Evolutionary conservation across 2,888 invertebrate species (phyloP).

Genomic region (Eupelmus urozonus): DNA sequence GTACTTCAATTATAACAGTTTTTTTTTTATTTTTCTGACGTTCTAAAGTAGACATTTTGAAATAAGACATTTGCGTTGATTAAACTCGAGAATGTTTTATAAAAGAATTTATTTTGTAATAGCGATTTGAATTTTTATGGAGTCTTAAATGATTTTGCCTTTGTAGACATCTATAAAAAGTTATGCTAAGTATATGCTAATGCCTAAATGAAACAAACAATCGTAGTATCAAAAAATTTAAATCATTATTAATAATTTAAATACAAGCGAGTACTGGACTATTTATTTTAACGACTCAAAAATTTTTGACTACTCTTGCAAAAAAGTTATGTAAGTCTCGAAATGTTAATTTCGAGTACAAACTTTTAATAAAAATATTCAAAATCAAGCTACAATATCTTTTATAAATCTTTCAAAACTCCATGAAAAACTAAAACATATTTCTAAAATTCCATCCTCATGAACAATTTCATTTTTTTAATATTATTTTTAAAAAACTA

Average conservation of each 20-base stretch:
- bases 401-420: not conserved
- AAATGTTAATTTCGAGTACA: slow-evolving; percentile 59
- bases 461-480: not conserved
- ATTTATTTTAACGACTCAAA: not conserved
- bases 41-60: too few species aligned
- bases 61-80: too few species aligned
- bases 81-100: too few species aligned
- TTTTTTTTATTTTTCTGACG: slow-evolving; percentile 15
- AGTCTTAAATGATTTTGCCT: too few species aligned
- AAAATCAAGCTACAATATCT: not conserved
- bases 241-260: slow-evolving; percentile 43
- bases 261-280: slow-evolving; percentile 36
- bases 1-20: slow-evolving; percentile 23
- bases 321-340: slow-evolving; percentile 60
- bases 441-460: not conserved
- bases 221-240: slow-evolving; percentile 37
- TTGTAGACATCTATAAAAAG: too few species aligned
- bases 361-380: slow-evolving; percentile 49
- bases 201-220: slow-evolving; percentile 15
- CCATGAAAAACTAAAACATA: not conserved
- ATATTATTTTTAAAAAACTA: not conserved
- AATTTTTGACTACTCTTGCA: slow-evolving; percentile 7
- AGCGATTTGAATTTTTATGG: too few species aligned
- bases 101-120: too few species aligned
- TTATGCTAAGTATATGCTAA: too few species aligned